Evolutionary conservation across 1,140 invertebrate genomes (phyloP).

Genomic region (Dreissena polymorpha): DNA sequence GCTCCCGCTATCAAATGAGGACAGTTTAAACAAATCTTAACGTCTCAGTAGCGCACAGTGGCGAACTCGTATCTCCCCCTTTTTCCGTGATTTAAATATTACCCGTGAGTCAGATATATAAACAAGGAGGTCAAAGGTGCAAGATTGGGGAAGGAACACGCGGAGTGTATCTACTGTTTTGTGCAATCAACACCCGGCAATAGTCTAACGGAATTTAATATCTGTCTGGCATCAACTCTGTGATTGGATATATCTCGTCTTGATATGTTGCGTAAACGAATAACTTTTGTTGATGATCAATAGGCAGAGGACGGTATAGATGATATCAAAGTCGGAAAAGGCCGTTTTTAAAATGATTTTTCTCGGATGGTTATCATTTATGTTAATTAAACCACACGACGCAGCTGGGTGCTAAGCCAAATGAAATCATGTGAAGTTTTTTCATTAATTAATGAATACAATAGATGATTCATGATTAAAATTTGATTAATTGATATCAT

Average conservation of each 20-base stretch:
- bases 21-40: slow-evolving; percentile 54
- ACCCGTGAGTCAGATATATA: slow-evolving; percentile 51
- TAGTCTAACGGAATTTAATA: slow-evolving; percentile 49
- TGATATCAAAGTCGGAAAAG: slow-evolving; percentile 37
- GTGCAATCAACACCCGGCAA: slow-evolving; percentile 28
- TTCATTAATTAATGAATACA: no score
- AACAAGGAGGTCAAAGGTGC: slow-evolving; percentile 50
- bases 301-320: slow-evolving; percentile 43
- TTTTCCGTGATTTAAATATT: slow-evolving; percentile 52
- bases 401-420: no score
- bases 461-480: no score
- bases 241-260: slow-evolving; percentile 50
- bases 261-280: slow-evolving; percentile 50
- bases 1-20: slow-evolving; percentile 21
- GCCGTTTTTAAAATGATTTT: no score
- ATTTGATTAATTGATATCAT: no score
- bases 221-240: slow-evolving; percentile 19
- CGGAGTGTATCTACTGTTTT: slow-evolving; percentile 39
- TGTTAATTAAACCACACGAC: no score
- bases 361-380: no score
- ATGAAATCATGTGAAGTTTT: no score
- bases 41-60: slow-evolving; percentile 2
- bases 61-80: slow-evolving; percentile 21
- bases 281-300: slow-evolving; percentile 52
- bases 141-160: slow-evolving; percentile 42